Base-by-base conservation (phyloP, 2,797 vertebrate genomes). In the Sarcoramphus papa region DNA sequence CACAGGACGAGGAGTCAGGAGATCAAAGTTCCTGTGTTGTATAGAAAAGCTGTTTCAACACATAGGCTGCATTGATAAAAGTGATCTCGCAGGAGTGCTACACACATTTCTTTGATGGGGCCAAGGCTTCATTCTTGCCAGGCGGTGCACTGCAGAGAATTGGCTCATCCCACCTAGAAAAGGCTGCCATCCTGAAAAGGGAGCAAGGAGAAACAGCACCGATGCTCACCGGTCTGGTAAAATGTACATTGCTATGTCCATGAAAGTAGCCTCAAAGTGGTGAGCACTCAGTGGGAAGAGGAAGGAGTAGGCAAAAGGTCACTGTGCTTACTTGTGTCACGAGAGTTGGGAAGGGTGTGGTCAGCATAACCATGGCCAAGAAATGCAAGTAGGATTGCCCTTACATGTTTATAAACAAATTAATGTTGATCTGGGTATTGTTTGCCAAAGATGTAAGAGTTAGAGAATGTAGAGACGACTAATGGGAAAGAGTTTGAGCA, bases 1-100 rank as follows among this genome's bases (percentile, higher is more conserved):
- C 91, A 94, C 33, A 88, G 92, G 89, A 93, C 85, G 3, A 7
- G 19, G 30, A 91, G 72, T 95, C 78, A 93, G 85, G 27, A 92
- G 87, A 95, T 78, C 22, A n/a, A 90, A 92, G 87, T 64, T 92
- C 31, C 53, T 40, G 22, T 4, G 2, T 62, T 40, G 37, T 43
- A 68, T 45, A 81, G 75, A 83, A 88, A 85, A 56, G 28, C 6
- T 72, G 9, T 72, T 91, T 83, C 30, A 72, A 57, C 43, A 92
- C 41, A 68, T 35, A 91, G 41, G 47, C 48, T 83, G 33, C 59
- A 68, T 88, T 93, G 85, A 91, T 78, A 30, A 37, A 91, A 92
- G n/a, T 37, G 20, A 7, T 74, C 18, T 72, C 4, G 3, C 19
- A 62, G 17, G 72, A 76, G 56, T 14, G 25, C 43, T 65, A 27